Evolutionary conservation across 2,888 invertebrate species (phyloP), one percentile per base, ranked within the genome.

Genomic region (Ophion obscuratus): DNA sequence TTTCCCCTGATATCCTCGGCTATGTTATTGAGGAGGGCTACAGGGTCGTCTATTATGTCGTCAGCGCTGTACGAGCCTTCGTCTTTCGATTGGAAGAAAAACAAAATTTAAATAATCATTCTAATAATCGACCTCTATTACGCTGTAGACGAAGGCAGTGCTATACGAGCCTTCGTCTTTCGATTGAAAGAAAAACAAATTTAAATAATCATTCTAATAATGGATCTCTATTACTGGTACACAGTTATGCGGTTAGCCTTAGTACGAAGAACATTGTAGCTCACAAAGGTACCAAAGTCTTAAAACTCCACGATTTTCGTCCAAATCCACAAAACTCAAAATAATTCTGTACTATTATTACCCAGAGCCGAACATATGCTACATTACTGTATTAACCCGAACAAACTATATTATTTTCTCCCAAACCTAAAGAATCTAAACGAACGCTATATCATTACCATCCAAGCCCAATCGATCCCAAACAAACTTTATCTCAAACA

Each of bases 1-100:
- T 83, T 90, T 24, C 81, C 47, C 78, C 88, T 91, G 5, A 93
- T 90, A 57, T 92, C 90, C 1, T 87, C 44, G 5, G 88, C 90
- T 81, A 91, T 88, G 20, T 82, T 68, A 81, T 88, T 88, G 61
- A 91, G 83, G 67, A 77, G 61, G 20, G 79, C 80, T n/a, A 88
- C 84, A 24, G 91, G 91, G 88, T 91, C 89, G 59, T 89, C 89
- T 67, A 89, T 82, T 24, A 88, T 31, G 40, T 89, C 88, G 24
- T 87, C 84, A 2, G 83, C 81, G 4, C 44, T 78, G 70, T 86
- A 86, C 9, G 86, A 86, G 20, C 86, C 86, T 40, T 88, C 86
- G 17, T 85, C 82, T 83, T 76, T 53, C 76, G 24, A 17, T 31
- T 9, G 5, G 40, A 40, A 40, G 10, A 17, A 27, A 36, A 66